Evolutionary conservation across 2,888 invertebrate genomes (phyloP).

Genomic region (Ophion ellenae): DNA sequence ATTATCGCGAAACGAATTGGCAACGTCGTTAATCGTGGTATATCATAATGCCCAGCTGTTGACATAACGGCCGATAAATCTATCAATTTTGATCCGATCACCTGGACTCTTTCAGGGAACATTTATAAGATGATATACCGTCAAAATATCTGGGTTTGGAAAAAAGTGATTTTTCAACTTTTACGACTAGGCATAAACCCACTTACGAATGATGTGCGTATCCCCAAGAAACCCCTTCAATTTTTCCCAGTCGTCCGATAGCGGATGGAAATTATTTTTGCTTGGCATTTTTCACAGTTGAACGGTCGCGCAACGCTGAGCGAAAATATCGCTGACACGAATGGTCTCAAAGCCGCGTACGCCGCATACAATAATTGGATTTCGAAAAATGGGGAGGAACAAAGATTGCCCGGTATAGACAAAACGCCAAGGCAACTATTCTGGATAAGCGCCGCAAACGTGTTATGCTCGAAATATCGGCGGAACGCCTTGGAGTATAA

Average conservation of each 20-base stretch:
- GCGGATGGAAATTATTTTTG: neutral
- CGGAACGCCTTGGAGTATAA: conserved; percentile 91
- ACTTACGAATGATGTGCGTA: too few relatives aligned
- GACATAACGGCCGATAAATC: too few relatives aligned
- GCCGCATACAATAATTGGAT: conserved; percentile 89
- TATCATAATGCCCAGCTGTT: too few relatives aligned
- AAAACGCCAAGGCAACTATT: conserved; percentile 89
- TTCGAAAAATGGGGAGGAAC: conserved; percentile 87
- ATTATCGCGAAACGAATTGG: too few relatives aligned
- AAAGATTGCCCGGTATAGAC: conserved; percentile 89
- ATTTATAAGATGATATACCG: too few relatives aligned
- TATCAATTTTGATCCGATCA: too few relatives aligned
- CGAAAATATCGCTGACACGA: conserved; percentile 98
- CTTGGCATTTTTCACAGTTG: conserved; percentile 85
- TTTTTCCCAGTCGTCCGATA: neutral
- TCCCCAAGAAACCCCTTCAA: neutral
- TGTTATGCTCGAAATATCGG: conserved; percentile 86
- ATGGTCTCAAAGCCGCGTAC: conserved; percentile 96
- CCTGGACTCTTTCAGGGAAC: too few relatives aligned
- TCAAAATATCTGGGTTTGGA: too few relatives aligned
- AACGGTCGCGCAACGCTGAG: conserved; percentile 96
- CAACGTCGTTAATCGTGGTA: too few relatives aligned
- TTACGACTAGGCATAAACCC: too few relatives aligned
- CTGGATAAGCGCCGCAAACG: conserved; percentile 87
- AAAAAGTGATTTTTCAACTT: too few relatives aligned